These are phyloP conservation scores for Cheiracanthium punctorium DNA, from an alignment of 2,888 invertebrate species.

Conservation along the genomic window DNA sequence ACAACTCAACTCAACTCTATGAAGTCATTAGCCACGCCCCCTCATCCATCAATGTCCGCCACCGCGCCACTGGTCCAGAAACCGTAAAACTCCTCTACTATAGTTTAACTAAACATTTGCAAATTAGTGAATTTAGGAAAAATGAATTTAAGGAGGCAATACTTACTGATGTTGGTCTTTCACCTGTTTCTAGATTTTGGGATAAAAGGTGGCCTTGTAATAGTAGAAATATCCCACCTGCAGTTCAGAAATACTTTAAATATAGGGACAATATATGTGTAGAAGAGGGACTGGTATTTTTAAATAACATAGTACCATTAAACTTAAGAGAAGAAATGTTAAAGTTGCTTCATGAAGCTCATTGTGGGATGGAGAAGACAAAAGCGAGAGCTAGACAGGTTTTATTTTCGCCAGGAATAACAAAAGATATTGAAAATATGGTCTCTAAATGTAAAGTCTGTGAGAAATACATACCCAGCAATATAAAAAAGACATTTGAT, in stretches of 20 bases:
- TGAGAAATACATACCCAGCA: background rate
- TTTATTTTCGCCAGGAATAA: constrained; percentile 10
- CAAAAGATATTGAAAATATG: background rate
- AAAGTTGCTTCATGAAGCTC: constrained; percentile 5
- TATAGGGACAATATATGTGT: constrained; percentile 4
- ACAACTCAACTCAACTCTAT: too few species aligned
- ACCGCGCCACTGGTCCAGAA: too few species aligned
- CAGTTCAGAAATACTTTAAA: background rate
- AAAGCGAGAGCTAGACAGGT: constrained; percentile 2
- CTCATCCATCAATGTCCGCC: too few species aligned
- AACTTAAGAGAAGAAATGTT: constrained; percentile 10
- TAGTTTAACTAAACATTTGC: constrained; percentile 11
- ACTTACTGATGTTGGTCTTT: background rate
- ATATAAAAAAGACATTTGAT: constrained; percentile 11
- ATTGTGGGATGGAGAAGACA: background rate
- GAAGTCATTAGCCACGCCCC: too few species aligned
- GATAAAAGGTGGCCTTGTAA: background rate
- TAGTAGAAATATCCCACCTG: background rate
- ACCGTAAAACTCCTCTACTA: too few species aligned
- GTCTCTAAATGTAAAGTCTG: background rate
- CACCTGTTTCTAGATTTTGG: background rate
- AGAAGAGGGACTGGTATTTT: constrained; percentile 9
- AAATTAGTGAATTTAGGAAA: background rate
- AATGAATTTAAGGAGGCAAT: constrained; percentile 9
- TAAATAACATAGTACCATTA: background rate